Conservation (phyloP, 2,888 invertebrate species). For the Oasisia sp. region DNA sequence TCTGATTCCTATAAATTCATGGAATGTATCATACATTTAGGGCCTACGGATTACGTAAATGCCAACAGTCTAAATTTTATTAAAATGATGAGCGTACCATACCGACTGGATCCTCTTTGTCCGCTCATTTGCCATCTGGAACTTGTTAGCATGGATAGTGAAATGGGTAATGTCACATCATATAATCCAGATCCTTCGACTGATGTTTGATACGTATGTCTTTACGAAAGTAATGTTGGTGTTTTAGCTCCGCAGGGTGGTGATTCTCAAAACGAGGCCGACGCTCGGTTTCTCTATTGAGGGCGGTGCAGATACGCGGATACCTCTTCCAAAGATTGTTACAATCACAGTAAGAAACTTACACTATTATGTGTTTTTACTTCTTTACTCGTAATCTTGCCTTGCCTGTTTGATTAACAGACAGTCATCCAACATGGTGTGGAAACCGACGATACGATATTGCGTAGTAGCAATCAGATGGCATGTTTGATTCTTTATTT, state of each 20-base stretch:
- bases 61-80: no score
- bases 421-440: neutral
- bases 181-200: neutral
- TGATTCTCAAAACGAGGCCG: constrained; percentile 82
- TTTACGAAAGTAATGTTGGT: neutral
- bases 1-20: no score
- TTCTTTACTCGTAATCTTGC: neutral
- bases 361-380: neutral
- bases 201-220: neutral
- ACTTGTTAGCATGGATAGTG: neutral
- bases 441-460: neutral
- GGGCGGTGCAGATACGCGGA: constrained; percentile 95
- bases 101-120: no score
- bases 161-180: neutral
- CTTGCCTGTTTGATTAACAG: neutral
- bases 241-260: neutral
- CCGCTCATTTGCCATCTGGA: neutral
- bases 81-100: no score
- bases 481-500: no score
- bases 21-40: no score
- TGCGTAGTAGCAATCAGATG: no score
- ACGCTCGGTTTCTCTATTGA: constrained; percentile 96
- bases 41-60: no score
- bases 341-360: constrained; percentile 83
- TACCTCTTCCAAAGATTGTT: constrained; percentile 92